Evolutionary conservation across 2,888 invertebrate species (phyloP).

Genomic region (Patella ulyssiponensis): DNA sequence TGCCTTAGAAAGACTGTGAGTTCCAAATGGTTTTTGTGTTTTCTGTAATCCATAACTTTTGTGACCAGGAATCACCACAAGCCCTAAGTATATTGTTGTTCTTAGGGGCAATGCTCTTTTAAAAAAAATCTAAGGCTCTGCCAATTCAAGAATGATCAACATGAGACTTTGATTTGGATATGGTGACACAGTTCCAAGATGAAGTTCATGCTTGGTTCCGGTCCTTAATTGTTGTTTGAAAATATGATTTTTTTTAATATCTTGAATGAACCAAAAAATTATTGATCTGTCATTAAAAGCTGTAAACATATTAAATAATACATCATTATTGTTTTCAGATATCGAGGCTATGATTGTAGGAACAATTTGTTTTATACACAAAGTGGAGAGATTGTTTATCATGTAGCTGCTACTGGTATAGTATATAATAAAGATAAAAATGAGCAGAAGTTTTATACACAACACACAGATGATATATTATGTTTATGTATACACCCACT

Average conservation of each 20-base stretch:
- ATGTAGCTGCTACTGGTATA: slow-evolving; percentile 73
- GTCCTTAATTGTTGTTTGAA: no score
- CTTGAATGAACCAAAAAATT: background rate
- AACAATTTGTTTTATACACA: slow-evolving; percentile 73
- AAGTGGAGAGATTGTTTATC: slow-evolving; percentile 72
- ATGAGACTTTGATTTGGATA: no score
- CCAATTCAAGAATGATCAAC: no score
- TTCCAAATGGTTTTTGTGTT: background rate
- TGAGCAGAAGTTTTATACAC: slow-evolving; percentile 71
- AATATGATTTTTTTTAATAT: background rate
- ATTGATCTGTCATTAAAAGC: background rate
- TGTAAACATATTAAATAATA: background rate
- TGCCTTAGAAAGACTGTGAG: background rate
- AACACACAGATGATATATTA: slow-evolving; percentile 74
- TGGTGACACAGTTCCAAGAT: background rate
- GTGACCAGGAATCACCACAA: background rate
- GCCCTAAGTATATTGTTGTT: background rate
- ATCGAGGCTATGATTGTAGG: slow-evolving; percentile 73
- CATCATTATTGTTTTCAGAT: slow-evolving; percentile 57
- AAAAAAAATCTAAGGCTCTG: no score
- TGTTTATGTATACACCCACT: slow-evolving; percentile 72
- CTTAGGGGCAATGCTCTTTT: no score
- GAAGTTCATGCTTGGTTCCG: no score
- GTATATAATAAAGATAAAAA: slow-evolving; percentile 68
- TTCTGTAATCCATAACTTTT: background rate